Conservation (phyloP, 2,888 invertebrate genomes). For the Caenorhabditis afra region DNA sequence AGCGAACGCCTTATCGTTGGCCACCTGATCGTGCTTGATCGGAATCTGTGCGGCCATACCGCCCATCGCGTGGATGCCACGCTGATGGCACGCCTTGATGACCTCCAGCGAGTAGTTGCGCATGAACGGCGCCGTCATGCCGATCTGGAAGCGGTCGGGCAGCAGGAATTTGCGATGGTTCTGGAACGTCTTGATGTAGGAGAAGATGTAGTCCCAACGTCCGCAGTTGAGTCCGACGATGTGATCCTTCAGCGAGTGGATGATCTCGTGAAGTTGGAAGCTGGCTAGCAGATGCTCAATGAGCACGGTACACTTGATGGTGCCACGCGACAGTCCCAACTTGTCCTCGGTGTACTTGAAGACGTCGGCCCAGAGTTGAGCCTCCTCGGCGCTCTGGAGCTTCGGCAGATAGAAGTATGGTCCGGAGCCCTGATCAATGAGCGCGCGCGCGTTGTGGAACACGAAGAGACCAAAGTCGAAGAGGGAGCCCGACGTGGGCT, state of each 20-base stretch:
- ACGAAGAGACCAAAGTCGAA: constrained; percentile 86
- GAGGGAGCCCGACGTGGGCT: constrained; percentile 84
- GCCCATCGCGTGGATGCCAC: constrained; percentile 82
- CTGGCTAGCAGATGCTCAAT: constrained; percentile 86
- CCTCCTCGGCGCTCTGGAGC: constrained; percentile 85
- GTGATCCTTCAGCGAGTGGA: constrained; percentile 85
- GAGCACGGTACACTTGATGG: constrained; percentile 86
- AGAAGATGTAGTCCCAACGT: constrained; percentile 85
- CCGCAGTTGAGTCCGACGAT: constrained; percentile 87
- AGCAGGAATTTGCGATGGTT: constrained; percentile 84
- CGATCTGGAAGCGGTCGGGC: constrained; percentile 85
- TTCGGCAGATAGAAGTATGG: constrained; percentile 88
- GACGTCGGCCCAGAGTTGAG: constrained; percentile 86
- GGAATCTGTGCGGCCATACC: constrained; percentile 85
- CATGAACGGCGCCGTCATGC: constrained; percentile 85
- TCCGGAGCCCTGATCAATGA: constrained; percentile 84
- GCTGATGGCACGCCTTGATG: constrained; percentile 81
- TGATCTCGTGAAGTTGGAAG: constrained; percentile 85
- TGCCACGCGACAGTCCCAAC: constrained; percentile 83
- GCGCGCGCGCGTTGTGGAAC: constrained; percentile 85
- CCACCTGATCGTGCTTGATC: constrained; percentile 79
- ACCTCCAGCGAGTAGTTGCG: constrained; percentile 84
- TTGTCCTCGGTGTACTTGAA: constrained; percentile 84
- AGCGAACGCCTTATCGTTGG: constrained; percentile 74
- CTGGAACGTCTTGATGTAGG: constrained; percentile 81